Base-by-base conservation (phyloP, 2,888 invertebrate species). In the Perithous albicinctus region DNA sequence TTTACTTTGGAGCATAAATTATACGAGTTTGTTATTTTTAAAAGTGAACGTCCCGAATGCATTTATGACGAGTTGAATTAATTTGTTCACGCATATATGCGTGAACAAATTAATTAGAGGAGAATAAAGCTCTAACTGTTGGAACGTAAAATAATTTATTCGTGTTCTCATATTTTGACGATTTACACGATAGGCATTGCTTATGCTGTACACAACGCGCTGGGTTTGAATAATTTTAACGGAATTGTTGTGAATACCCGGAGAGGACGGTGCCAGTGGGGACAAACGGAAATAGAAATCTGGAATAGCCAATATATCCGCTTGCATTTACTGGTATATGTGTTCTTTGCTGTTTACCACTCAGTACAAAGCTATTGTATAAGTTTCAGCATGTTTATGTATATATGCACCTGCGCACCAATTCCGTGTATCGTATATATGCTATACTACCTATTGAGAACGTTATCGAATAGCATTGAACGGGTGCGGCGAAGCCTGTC, bases 401-500 rank as follows among this genome's bases (percentile, higher is more conserved):
- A 48, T 70, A 66, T 72, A 56, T 72, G 72, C 78, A 73, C 78
- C 78, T 78, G 78, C 46, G 59, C 67, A 43, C 73, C 56, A 48
- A 73, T 20, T 59, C 18, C 43, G n/a, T 15, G 56, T 66, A 43
- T 26, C 38, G 70, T 56, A 15, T 8, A 15, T 43, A n/a, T 3
- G 48, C 20, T 32, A 32, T 20, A 48, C 35, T 20, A 38, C 26
- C 56, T 70, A 66, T 73, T 72, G 72, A 48, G 56, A 64, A 67
- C 79, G 77, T 87, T 87, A 87, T 88, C 86, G 88, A 89, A 87
- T 72, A 84, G 87, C 86, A 88, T 90, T 89, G 90, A 90, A 87
- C 85, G 85, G 87, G 86, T 88, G 89, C 90, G 87, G 76, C 90
- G 89, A 84, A 88, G 90, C 91, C 85, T 90, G 83, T 90, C 90